A percentile compares a stretch with the other conserved stretches of the same genome.
phyloP scores from a whole-genome alignment of 2,888 invertebrate species.

The Cacoxenus indagator region DNA sequence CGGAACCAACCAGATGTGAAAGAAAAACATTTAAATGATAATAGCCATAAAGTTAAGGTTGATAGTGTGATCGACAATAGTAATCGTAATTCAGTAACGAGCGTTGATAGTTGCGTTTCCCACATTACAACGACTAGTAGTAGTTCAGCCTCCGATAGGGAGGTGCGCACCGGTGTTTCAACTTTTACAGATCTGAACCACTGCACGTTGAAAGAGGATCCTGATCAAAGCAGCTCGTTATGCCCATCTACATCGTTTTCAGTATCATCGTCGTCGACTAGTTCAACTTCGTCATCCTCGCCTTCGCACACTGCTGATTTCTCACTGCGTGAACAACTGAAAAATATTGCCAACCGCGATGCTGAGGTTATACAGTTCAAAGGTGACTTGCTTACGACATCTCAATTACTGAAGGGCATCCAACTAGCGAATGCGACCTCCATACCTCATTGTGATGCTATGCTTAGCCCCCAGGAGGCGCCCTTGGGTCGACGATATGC shows the following conservation, averaged over 20 bases:
- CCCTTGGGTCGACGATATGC: slow-evolving; percentile 71
- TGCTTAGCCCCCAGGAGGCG: slow-evolving; percentile 70
- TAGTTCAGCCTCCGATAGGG: slow-evolving; percentile 47
- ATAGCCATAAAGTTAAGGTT: slow-evolving; percentile 34
- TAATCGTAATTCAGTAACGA: slow-evolving; percentile 68
- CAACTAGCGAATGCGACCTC: slow-evolving; percentile 23
- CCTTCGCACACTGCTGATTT: slow-evolving; percentile 67
- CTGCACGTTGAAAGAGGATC: slow-evolving; percentile 51
- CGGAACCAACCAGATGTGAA: slow-evolving; percentile 31
- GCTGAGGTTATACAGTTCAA: slow-evolving; percentile 37
- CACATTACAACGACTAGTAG: slow-evolving; percentile 40
- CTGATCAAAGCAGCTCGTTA: no score
- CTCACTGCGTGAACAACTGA: slow-evolving; percentile 68
- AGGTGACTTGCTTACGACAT: slow-evolving; percentile 31
- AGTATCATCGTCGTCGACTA: slow-evolving; percentile 29
- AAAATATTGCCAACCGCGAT: slow-evolving; percentile 65
- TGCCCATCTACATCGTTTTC: not conserved
- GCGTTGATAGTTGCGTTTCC: slow-evolving; percentile 69
- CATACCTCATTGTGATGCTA: slow-evolving; percentile 55
- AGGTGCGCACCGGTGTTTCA: slow-evolving; percentile 30
- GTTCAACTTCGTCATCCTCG: slow-evolving; percentile 39
- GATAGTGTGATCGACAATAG: slow-evolving; percentile 34
- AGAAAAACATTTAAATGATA: slow-evolving; percentile 26
- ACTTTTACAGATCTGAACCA: no score
- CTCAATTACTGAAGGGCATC: slow-evolving; percentile 45